Conservation (phyloP, 2,888 invertebrate species). For the Ctenicera cuprea region DNA sequence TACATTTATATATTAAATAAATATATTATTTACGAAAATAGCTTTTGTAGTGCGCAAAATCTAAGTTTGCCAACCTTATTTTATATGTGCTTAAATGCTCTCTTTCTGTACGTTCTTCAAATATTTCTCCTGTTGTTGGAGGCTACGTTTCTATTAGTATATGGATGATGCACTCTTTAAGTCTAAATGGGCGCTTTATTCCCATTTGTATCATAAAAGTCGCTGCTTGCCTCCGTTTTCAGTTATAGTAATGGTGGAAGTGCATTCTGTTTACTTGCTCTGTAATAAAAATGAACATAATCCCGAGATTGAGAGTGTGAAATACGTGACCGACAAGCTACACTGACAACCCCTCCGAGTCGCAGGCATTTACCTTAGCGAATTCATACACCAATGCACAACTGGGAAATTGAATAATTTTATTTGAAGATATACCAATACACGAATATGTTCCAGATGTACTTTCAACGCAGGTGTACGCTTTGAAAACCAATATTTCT, state of each 20-base stretch:
- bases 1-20: too few relatives aligned
- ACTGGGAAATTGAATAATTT: slow-evolving; percentile 30
- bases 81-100: too few relatives aligned
- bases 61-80: too few relatives aligned
- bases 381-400: slow-evolving; percentile 15
- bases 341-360: neutral
- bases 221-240: slow-evolving; percentile 2
- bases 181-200: neutral
- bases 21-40: too few relatives aligned
- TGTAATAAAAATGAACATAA: slow-evolving; percentile 14
- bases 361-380: slow-evolving; percentile 14
- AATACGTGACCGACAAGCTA: neutral
- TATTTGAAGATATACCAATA: slow-evolving; percentile 7
- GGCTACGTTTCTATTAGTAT: too few relatives aligned
- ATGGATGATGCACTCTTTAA: neutral
- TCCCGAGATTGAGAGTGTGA: slow-evolving; percentile 18
- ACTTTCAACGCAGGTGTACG: neutral
- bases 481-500: too few relatives aligned
- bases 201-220: neutral
- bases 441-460: neutral
- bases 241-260: slow-evolving; percentile 6
- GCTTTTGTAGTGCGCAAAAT: too few relatives aligned
- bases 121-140: too few relatives aligned
- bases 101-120: too few relatives aligned
- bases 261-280: slow-evolving; percentile 15